Conservation (phyloP, 2,113 vertebrate species). For the Perca flavescens region DNA sequence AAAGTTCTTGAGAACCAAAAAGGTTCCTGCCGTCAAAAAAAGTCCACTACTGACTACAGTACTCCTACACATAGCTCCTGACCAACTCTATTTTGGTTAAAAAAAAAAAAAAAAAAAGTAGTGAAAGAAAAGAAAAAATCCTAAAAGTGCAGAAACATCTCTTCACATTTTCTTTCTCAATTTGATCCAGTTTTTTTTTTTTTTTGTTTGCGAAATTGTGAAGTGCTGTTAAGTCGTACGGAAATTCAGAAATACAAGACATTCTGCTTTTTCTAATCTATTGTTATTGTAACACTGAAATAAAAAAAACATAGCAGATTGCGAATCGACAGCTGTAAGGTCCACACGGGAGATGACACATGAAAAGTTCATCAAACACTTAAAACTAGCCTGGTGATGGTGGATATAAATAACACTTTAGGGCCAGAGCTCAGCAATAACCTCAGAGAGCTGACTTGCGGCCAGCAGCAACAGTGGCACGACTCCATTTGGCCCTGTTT, state of each 20-base stretch:
- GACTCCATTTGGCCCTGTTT: slow-evolving; percentile 77
- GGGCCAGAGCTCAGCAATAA: slow-evolving; percentile 65
- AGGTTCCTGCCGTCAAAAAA: not conserved
- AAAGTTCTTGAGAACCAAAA: not conserved
- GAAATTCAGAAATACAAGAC: not conserved
- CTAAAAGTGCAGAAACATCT: not conserved
- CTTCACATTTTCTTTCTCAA: not conserved
- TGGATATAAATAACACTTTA: slow-evolving; percentile 66
- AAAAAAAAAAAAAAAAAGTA: not conserved
- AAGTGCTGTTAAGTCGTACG: not conserved
- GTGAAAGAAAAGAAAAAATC: not conserved
- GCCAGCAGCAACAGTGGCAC: slow-evolving; percentile 70
- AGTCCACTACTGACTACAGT: not conserved
- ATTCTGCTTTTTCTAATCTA: not conserved
- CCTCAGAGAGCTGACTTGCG: slow-evolving; percentile 57
- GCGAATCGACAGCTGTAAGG: not conserved
- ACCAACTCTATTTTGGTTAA: not conserved
- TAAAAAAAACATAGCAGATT: not conserved
- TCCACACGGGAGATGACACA: slow-evolving; percentile 23
- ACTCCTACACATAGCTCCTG: not conserved
- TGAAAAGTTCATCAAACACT: slow-evolving; percentile 70
- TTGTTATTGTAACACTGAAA: too few species aligned
- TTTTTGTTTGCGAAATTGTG: not conserved
- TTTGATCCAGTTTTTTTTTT: not conserved
- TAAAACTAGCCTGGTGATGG: slow-evolving; percentile 44